Percentiles rank a stretch among this genome's conserved stretches.
phyloP scores from a whole-genome alignment of 2,888 invertebrate genomes.

The Cremastobaeus sp. region DNA sequence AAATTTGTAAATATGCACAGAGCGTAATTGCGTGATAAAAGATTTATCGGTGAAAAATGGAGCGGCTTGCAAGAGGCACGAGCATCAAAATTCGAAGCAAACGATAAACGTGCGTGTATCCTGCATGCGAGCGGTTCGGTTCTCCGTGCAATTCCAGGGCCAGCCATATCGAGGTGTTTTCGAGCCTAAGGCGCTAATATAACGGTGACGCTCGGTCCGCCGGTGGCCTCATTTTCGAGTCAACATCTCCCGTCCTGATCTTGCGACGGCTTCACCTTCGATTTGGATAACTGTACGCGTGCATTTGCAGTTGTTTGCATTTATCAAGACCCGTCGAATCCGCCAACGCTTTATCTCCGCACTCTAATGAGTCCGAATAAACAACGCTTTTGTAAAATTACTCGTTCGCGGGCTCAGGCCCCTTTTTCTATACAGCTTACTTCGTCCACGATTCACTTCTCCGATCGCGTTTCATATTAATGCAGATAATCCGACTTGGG shows the following conservation, averaged over 20 bases:
- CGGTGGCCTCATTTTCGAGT: slow-evolving; percentile 73
- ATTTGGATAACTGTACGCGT: slow-evolving; percentile 64
- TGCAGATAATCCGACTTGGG: too few species aligned
- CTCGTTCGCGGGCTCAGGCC: too few species aligned
- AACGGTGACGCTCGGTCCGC: slow-evolving; percentile 75
- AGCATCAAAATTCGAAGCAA: background rate
- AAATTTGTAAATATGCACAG: slow-evolving; percentile 14
- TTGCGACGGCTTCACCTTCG: slow-evolving; percentile 50
- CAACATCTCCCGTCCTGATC: slow-evolving; percentile 59
- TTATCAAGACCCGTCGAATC: slow-evolving; percentile 43
- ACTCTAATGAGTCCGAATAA: slow-evolving; percentile 33
- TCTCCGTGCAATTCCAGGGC: slow-evolving; percentile 36
- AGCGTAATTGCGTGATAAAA: slow-evolving; percentile 14
- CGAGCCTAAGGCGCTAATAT: slow-evolving; percentile 73
- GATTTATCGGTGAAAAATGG: slow-evolving; percentile 15
- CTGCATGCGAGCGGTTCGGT: slow-evolving; percentile 4
- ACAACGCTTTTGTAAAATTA: slow-evolving; percentile 19
- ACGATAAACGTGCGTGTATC: slow-evolving; percentile 1
- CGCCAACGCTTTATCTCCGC: slow-evolving; percentile 35
- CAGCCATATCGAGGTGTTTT: slow-evolving; percentile 60
- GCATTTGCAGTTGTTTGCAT: slow-evolving; percentile 48
- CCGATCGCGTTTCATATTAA: too few species aligned
- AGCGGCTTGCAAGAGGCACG: slow-evolving; percentile 2
- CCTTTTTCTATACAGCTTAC: too few species aligned
- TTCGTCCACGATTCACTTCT: too few species aligned